phyloP scores from a whole-genome alignment of 2,113 vertebrate genomes.

The Cephalopholis sonnerati region DNA sequence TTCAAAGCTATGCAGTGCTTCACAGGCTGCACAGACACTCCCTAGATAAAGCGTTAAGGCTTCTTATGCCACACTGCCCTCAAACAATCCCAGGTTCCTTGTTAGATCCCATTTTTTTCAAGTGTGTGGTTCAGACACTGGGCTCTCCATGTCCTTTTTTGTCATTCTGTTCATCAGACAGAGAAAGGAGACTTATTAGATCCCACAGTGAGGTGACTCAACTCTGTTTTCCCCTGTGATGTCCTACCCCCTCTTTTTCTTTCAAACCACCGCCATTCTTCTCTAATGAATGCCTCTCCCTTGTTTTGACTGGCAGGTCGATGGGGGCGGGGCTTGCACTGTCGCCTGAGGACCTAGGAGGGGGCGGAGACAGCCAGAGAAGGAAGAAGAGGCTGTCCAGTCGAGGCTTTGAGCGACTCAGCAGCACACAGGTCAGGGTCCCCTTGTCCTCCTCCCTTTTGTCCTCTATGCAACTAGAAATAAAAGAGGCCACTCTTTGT shows the following conservation, averaged over 20 bases:
- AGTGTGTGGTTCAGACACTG: constrained; percentile 50
- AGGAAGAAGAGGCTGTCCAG: constrained; percentile 90
- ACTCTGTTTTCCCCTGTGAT: constrained; percentile 66
- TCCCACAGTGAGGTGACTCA: constrained; percentile 73
- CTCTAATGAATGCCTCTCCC: constrained; percentile 63
- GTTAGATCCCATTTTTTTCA: constrained; percentile 74
- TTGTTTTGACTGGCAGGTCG: constrained; percentile 84
- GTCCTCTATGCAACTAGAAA: constrained; percentile 46
- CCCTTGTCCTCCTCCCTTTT: constrained; percentile 57
- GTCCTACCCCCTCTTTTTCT: constrained; percentile 46
- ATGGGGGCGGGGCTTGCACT: constrained; percentile 88
- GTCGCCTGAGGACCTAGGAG: constrained; percentile 88
- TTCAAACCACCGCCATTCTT: constrained; percentile 45
- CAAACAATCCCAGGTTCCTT: constrained; percentile 65
- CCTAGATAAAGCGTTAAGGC: constrained; percentile 49
- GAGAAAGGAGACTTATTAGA: constrained; percentile 67
- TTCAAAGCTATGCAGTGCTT: constrained; percentile 62
- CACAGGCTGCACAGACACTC: constrained; percentile 48
- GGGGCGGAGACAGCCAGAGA: constrained; percentile 85
- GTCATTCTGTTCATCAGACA: constrained; percentile 60
- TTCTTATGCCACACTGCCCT: constrained; percentile 65
- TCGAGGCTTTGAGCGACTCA: constrained; percentile 81
- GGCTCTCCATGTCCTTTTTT: constrained; percentile 53
- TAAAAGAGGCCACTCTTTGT: constrained; percentile 66
- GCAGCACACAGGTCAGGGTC: constrained; percentile 78